Base-by-base conservation (phyloP, 2,888 invertebrate species). In the Nemurella pictetii region DNA sequence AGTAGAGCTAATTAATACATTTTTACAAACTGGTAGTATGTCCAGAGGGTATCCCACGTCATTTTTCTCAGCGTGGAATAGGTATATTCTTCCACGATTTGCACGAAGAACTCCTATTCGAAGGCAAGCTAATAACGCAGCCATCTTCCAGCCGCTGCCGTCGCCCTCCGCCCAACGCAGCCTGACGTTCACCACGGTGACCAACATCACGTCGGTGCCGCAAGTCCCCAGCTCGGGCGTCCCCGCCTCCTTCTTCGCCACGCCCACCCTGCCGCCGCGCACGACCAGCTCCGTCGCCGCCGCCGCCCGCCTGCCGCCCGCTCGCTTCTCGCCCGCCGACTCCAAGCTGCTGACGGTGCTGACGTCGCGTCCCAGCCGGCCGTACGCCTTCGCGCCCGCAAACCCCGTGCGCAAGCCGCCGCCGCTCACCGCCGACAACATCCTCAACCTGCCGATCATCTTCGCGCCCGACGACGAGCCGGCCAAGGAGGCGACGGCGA, bases 401-500 rank as follows among this genome's bases (percentile, higher is more conserved):
- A 25, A 9, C 55, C 25, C 73, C 9, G 15, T 36, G 28, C 35
- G 26, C 12, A 27, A 26, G 12, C 72, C 82, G 27, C 35, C 35
- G 27, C 73, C 72, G 12, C 72, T 88, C 12, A 88, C 89, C 4
- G 88, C 89, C 7, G 88, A 88, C 77, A 87, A 88, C 83, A 87
- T 89, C 80, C 87, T 89, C 28, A 88, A 88, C 77, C 87, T 89
- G 86, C 89, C 89, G n/a, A 88, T 89, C 28, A 88, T 89, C 5
- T 88, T 89, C 85, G 88, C 88, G 73, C 87, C 88, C 82, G 88
- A 88, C 74, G 86, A 86, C 27, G 86, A 86, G 20, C 4, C 78
- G 78, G 5, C 78, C 3, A 28, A 27, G 12, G 78, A 78, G 12
- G 15, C 78, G 28, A 28, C 15, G 1, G 27, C 26, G n/a, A 78